Percentiles rank a stretch among this genome's conserved stretches.
phyloP scores from a whole-genome alignment of 2,888 invertebrate genomes.

The Nephrocerus scutellatus region DNA sequence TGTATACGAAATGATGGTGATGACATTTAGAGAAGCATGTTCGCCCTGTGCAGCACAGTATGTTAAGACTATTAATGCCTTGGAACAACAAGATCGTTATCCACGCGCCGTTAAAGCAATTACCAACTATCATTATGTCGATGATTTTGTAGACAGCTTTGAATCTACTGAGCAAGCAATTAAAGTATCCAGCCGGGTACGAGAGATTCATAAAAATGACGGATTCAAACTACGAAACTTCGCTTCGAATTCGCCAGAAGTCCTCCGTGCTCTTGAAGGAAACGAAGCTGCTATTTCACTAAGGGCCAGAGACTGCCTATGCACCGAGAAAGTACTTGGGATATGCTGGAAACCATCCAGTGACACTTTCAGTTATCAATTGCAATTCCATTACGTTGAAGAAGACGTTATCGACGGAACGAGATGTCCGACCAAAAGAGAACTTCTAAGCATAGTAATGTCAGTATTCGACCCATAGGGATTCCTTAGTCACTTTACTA shows the following conservation, averaged over 20 bases:
- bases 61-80: slow-evolving; percentile 13
- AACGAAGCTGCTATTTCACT: no score
- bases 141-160: slow-evolving; percentile 4
- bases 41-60: slow-evolving; percentile 17
- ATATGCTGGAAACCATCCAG: not conserved
- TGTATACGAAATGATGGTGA: slow-evolving; percentile 17
- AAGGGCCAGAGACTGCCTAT: not conserved
- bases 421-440: no score
- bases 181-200: not conserved
- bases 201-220: slow-evolving; percentile 1
- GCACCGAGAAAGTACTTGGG: slow-evolving; percentile 1
- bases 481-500: not conserved
- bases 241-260: slow-evolving; percentile 3
- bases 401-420: no score
- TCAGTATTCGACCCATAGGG: not conserved
- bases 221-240: slow-evolving; percentile 10
- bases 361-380: not conserved
- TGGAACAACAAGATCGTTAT: not conserved
- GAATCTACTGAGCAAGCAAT: not conserved
- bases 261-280: not conserved
- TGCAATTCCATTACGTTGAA: no score
- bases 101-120: not conserved
- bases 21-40: slow-evolving; percentile 22
- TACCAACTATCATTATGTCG: not conserved
- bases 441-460: no score